Evolutionary conservation across 2,888 invertebrate genomes (phyloP).

Genomic region (Adelphocoris suturalis): DNA sequence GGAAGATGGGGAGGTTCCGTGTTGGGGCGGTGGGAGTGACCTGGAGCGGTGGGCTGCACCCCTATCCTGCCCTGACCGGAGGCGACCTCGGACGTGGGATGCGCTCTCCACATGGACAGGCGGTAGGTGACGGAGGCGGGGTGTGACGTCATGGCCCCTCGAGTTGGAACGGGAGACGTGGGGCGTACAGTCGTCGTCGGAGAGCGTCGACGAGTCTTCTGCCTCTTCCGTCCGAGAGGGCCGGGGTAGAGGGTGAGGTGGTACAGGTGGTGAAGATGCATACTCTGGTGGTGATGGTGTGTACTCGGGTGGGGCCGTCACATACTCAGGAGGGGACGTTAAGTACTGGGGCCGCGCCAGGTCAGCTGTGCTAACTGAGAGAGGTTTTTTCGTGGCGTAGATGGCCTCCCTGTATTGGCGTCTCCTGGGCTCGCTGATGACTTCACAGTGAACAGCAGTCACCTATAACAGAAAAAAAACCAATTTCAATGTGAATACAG

Average conservation of each 20-base stretch:
- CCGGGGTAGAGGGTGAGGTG: constrained; percentile 56
- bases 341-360: constrained; percentile 46
- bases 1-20: constrained; percentile 76
- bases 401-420: constrained; percentile 73
- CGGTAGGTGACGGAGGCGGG: constrained; percentile 81
- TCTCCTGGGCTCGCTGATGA: constrained; percentile 73
- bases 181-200: constrained; percentile 80
- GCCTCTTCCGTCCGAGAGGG: constrained; percentile 75
- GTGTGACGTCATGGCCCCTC: constrained; percentile 79
- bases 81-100: constrained; percentile 78
- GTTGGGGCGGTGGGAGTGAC: constrained; percentile 77
- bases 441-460: constrained; percentile 75
- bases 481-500: too few relatives aligned
- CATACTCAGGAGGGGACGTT: constrained; percentile 12
- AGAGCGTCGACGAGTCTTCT: constrained; percentile 79
- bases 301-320: background rate
- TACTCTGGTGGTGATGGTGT: too few relatives aligned
- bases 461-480: constrained; percentile 64
- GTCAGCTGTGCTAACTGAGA: constrained; percentile 67
- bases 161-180: constrained; percentile 79
- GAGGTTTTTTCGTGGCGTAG: constrained; percentile 70
- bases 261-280: background rate
- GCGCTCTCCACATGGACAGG: constrained; percentile 83
- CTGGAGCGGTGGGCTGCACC: constrained; percentile 76
- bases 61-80: constrained; percentile 76